phyloP scores from a whole-genome alignment of 2,113 vertebrate species.

The Chaetodon trifascialis region DNA sequence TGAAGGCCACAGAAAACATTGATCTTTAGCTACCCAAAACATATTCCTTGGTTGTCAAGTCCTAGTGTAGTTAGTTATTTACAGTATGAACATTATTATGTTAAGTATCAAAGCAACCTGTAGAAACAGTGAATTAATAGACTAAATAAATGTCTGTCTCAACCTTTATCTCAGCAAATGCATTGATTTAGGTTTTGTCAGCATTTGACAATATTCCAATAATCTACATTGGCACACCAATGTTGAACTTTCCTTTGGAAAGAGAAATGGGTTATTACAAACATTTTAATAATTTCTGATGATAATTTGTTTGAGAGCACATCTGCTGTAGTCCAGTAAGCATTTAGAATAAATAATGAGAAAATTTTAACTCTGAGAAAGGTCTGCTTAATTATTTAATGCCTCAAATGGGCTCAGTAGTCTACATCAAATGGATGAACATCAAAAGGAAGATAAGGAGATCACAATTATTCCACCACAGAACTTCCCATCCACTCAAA shows the following conservation, averaged over 20 bases:
- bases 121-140: neutral
- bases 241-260: neutral
- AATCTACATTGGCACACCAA: neutral
- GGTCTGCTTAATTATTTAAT: conserved; percentile 79
- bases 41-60: neutral
- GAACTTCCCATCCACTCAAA: conserved; percentile 22
- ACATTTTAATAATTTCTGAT: conserved; percentile 34
- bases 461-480: conserved; percentile 28
- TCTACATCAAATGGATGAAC: conserved; percentile 61
- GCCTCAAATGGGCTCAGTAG: conserved; percentile 72
- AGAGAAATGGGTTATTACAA: neutral
- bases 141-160: neutral
- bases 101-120: neutral
- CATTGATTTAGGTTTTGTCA: neutral
- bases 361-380: conserved; percentile 54
- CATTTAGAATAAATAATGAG: conserved; percentile 73
- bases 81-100: too few species aligned
- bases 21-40: too few species aligned
- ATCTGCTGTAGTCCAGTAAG: conserved; percentile 50
- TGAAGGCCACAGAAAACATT: too few species aligned
- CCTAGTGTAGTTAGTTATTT: neutral
- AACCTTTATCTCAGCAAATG: neutral
- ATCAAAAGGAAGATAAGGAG: conserved; percentile 33
- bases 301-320: conserved; percentile 44
- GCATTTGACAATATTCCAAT: neutral